phyloP scores from a whole-genome alignment of 2,888 invertebrate species.

The Diloba caeruleocephala region DNA sequence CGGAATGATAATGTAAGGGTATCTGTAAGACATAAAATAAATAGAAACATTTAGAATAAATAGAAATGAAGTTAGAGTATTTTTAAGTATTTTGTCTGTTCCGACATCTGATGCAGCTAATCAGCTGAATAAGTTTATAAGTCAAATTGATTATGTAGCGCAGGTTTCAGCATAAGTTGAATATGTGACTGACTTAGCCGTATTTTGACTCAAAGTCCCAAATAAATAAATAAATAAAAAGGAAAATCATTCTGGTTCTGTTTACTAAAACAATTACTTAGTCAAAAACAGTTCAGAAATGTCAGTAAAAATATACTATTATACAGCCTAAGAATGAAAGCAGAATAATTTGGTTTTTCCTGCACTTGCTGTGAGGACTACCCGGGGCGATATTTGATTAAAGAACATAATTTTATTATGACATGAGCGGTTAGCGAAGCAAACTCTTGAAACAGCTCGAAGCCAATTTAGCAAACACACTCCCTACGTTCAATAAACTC shows the following conservation, averaged over 20 bases:
- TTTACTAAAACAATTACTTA: neutral
- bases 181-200: no score
- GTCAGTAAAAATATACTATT: neutral
- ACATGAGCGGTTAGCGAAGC: neutral
- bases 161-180: no score
- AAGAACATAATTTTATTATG: slow-evolving; percentile 9
- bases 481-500: slow-evolving; percentile 45
- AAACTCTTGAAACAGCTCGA: slow-evolving; percentile 8
- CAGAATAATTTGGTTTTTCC: neutral
- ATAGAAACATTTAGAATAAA: no score
- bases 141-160: no score
- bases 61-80: no score
- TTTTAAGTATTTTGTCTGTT: no score
- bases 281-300: neutral
- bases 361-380: neutral
- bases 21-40: no score
- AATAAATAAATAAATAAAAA: slow-evolving; percentile 30
- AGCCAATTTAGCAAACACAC: slow-evolving; percentile 22
- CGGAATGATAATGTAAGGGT: no score
- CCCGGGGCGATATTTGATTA: slow-evolving; percentile 4
- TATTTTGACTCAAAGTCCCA: no score
- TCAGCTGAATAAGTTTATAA: no score
- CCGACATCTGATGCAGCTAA: no score
- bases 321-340: neutral
- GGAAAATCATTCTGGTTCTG: slow-evolving; percentile 9